Conservation (phyloP, 2,797 vertebrate genomes). For the Novumbra hubbsi region DNA sequence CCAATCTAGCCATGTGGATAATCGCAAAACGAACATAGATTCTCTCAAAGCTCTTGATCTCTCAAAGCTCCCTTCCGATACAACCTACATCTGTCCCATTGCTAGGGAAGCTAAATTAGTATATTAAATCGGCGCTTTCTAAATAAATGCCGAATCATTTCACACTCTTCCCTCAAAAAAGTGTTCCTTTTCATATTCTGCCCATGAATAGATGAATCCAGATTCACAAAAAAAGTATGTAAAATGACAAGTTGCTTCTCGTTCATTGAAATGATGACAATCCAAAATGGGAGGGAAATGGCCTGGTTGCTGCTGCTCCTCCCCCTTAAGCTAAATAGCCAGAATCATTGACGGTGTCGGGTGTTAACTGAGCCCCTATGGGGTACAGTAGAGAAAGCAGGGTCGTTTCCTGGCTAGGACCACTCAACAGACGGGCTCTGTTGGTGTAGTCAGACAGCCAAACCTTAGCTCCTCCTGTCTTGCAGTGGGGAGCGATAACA, state of each 20-base stretch:
- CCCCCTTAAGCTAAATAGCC: conserved; percentile 45
- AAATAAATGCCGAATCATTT: not conserved
- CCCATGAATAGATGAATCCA: not conserved
- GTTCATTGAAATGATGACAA: conserved; percentile 7
- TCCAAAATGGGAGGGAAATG: conserved; percentile 17
- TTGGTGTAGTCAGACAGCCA: conserved; percentile 55
- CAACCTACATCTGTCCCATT: not conserved
- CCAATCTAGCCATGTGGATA: conserved; percentile 7
- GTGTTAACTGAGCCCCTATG: conserved; percentile 59
- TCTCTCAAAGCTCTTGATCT: not conserved
- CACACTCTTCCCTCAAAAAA: not conserved
- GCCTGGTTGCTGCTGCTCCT: conserved; percentile 8
- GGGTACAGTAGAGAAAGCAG: conserved; percentile 55
- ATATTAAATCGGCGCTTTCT: not conserved
- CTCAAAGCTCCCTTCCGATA: not conserved
- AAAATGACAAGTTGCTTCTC: not conserved
- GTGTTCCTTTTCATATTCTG: not conserved
- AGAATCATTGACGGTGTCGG: conserved; percentile 48
- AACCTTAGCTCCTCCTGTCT: conserved; percentile 56
- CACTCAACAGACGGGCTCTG: conserved; percentile 67
- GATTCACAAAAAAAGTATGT: conserved; percentile 8
- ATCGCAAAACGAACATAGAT: not conserved
- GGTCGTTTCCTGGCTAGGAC: conserved; percentile 59
- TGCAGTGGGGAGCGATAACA: conserved; percentile 58
- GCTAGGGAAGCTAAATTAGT: not conserved